Percentiles rank a stretch among this genome's conserved stretches.
phyloP scores from a whole-genome alignment of 53 echinoderm and acorn worm species.

The Stichopus horrens region DNA sequence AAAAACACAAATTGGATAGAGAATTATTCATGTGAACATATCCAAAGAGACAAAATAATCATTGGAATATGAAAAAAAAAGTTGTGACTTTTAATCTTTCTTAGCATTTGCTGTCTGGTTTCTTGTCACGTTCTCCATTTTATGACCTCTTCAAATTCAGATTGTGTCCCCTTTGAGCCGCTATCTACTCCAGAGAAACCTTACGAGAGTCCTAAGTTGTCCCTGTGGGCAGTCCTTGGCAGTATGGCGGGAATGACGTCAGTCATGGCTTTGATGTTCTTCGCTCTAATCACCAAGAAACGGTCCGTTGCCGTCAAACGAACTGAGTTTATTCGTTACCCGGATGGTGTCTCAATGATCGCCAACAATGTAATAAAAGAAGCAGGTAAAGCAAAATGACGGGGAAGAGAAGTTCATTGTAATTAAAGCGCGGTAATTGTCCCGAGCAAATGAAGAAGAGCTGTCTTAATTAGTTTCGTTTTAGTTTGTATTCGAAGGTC shows the following conservation, averaged over 20 bases:
- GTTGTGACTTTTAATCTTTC: no score
- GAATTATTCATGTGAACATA: no score
- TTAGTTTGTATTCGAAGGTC: no score
- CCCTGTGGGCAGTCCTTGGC: slow-evolving; percentile 16
- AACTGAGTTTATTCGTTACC: slow-evolving; percentile 36
- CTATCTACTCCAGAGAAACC: background rate
- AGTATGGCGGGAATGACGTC: slow-evolving; percentile 9
- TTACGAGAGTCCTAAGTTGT: background rate
- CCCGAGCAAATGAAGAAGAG: no score
- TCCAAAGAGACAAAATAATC: no score
- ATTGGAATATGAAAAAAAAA: no score
- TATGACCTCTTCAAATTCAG: background rate
- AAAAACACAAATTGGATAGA: no score
- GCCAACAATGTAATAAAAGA: background rate
- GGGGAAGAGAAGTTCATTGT: no score
- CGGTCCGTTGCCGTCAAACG: background rate
- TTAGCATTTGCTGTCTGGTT: no score
- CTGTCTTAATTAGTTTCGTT: no score
- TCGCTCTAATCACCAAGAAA: slow-evolving; percentile 22
- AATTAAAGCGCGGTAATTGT: no score
- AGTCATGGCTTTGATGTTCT: background rate
- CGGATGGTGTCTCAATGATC: slow-evolving; percentile 1
- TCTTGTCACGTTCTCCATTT: background rate
- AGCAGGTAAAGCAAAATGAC: background rate
- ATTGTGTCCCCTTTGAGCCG: background rate